A percentile compares a stretch with the other conserved stretches of the same genome.
Conservation (phyloP, 2,888 invertebrate genomes). For the Drosophila vallismaia region DNA sequence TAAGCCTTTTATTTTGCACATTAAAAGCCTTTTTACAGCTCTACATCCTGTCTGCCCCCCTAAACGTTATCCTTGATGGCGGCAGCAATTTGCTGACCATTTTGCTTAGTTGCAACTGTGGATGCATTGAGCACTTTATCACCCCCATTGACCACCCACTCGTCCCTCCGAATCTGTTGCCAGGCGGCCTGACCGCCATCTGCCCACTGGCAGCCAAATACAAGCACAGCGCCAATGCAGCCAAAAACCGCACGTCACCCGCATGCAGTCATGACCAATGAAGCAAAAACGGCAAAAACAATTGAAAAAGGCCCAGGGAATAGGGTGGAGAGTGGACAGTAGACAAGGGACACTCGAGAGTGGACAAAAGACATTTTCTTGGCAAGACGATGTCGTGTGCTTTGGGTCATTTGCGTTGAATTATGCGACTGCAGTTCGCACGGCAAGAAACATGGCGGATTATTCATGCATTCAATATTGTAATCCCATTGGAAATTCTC, state of each 20-base stretch:
- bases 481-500: constrained; percentile 60
- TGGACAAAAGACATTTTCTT: constrained; percentile 43
- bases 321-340: not conserved
- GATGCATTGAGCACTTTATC: constrained; percentile 8
- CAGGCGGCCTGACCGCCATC: constrained; percentile 43
- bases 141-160: constrained; percentile 1
- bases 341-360: not conserved
- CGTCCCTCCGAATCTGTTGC: constrained; percentile 28
- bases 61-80: not conserved
- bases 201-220: constrained; percentile 45
- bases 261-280: constrained; percentile 54
- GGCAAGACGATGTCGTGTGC: constrained; percentile 47
- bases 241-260: constrained; percentile 66
- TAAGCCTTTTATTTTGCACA: not conserved
- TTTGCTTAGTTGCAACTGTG: constrained; percentile 2
- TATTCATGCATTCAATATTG: constrained; percentile 35
- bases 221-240: constrained; percentile 45
- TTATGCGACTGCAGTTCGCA: constrained; percentile 61
- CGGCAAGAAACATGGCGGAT: not conserved
- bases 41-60: constrained; percentile 1
- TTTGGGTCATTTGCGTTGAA: constrained; percentile 66
- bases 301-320: constrained; percentile 12
- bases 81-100: constrained; percentile 18
- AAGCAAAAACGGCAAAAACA: constrained; percentile 47
- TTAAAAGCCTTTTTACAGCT: not conserved